A percentile compares a stretch with the other conserved stretches of the same genome.
Evolutionary conservation across 2,888 invertebrate species (phyloP).

Genomic region (Drosophila mulleri): DNA sequence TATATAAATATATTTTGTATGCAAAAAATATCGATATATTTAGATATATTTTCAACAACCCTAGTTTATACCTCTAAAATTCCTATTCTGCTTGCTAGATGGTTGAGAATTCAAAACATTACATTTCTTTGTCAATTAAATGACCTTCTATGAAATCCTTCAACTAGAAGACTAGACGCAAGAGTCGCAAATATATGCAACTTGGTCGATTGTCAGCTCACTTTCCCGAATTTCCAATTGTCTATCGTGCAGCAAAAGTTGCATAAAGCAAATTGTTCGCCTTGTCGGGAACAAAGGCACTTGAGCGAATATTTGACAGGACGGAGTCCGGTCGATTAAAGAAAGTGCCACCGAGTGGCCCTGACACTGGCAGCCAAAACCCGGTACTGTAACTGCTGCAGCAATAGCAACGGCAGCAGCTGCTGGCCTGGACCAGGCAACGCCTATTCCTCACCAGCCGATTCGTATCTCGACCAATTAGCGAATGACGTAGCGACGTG

Average conservation of each 20-base stretch:
- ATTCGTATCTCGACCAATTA: constrained; percentile 76
- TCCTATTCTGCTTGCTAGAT: too few species aligned
- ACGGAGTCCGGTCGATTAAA: constrained; percentile 32
- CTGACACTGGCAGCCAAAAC: constrained; percentile 20
- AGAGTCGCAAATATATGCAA: background rate
- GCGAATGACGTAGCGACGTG: constrained; percentile 76
- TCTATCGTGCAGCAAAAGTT: constrained; percentile 1
- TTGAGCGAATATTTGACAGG: constrained; percentile 66
- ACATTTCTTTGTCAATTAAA: too few species aligned
- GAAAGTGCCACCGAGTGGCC: constrained; percentile 65
- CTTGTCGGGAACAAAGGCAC: constrained; percentile 51
- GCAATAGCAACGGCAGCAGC: constrained; percentile 3
- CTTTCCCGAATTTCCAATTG: constrained; percentile 6
- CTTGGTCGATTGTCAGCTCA: background rate
- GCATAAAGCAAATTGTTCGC: constrained; percentile 53
- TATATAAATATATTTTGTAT: too few species aligned
- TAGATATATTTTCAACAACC: too few species aligned
- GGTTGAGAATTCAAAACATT: too few species aligned
- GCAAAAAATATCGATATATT: too few species aligned
- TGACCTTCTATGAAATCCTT: background rate
- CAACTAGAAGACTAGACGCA: background rate
- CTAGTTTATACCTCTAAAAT: too few species aligned
- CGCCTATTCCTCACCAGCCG: constrained; percentile 63
- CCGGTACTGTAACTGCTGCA: constrained; percentile 8
- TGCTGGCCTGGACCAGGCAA: constrained; percentile 45